phyloP scores from a whole-genome alignment of 1,140 invertebrate species.

The Myzus persicae region DNA sequence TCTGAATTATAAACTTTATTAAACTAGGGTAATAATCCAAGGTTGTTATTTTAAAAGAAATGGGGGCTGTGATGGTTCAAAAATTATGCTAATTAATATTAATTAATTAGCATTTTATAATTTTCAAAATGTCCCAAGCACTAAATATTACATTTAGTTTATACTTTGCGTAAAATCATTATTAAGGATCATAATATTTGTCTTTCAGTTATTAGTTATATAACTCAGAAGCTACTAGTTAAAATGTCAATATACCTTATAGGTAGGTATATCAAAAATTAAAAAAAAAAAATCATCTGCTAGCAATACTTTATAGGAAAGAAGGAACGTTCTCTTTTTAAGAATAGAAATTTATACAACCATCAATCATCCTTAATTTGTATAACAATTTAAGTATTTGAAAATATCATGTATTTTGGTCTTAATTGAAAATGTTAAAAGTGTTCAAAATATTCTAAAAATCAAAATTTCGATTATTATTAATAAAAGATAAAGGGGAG shows the following conservation, averaged over 20 bases:
- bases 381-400: not conserved
- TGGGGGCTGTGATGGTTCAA: not conserved
- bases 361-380: not conserved
- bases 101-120: not conserved
- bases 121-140: not conserved
- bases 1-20: too few relatives aligned
- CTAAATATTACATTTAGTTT: not conserved
- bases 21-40: too few relatives aligned
- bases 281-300: not conserved
- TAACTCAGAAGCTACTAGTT: not conserved
- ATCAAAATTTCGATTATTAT: too few relatives aligned
- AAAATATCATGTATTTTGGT: not conserved
- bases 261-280: too few relatives aligned
- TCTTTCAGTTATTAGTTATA: too few relatives aligned
- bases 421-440: too few relatives aligned
- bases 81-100: not conserved
- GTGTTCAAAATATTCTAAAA: too few relatives aligned
- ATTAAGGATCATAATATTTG: too few relatives aligned
- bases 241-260: not conserved
- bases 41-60: too few relatives aligned
- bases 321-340: not conserved
- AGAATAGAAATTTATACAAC: not conserved
- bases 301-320: not conserved
- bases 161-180: too few relatives aligned
- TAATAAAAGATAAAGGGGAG: not conserved